These are phyloP conservation scores for Merluccius polli DNA, from an alignment of 2,797 vertebrate genomes.

Conservation along the genomic window DNA sequence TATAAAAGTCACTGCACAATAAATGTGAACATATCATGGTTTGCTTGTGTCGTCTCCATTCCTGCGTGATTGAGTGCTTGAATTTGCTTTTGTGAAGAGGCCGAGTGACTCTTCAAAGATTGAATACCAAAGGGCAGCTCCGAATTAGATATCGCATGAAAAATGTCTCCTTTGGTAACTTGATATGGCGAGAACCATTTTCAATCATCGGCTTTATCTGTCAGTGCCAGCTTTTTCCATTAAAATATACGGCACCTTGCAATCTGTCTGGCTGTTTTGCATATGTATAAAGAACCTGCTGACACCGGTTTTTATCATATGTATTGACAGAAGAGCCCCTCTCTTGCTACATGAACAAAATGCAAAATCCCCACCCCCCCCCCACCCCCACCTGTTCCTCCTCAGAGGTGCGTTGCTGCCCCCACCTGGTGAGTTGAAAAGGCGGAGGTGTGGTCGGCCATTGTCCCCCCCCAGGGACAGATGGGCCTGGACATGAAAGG, in stretches of 20 bases:
- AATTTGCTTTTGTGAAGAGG: slow-evolving; percentile 13
- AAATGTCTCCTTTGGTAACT: slow-evolving; percentile 37
- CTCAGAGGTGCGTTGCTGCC: slow-evolving; percentile 36
- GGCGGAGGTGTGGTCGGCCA: slow-evolving; percentile 26
- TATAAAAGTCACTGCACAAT: slow-evolving; percentile 77
- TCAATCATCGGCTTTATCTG: slow-evolving; percentile 45
- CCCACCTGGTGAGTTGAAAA: slow-evolving; percentile 56
- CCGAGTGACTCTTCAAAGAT: slow-evolving; percentile 30
- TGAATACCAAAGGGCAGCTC: slow-evolving; percentile 34
- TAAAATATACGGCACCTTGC: slow-evolving; percentile 53
- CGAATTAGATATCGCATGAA: slow-evolving; percentile 12
- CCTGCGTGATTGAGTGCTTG: background rate
- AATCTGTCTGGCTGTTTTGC: slow-evolving; percentile 36
- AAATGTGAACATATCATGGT: slow-evolving; percentile 72
- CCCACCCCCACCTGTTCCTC: slow-evolving; percentile 36
- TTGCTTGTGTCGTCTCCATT: slow-evolving; percentile 42
- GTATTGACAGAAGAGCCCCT: slow-evolving; percentile 29
- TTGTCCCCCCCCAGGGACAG: slow-evolving; percentile 51
- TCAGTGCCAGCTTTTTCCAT: slow-evolving; percentile 43
- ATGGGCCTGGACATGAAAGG: slow-evolving; percentile 60
- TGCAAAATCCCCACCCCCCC: background rate
- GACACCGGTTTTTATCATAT: slow-evolving; percentile 27
- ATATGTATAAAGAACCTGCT: slow-evolving; percentile 45
- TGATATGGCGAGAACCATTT: slow-evolving; percentile 26
- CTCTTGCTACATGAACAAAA: slow-evolving; percentile 20